phyloP scores from a whole-genome alignment of 2,888 invertebrate genomes.

The Meghimatium bilineatum region DNA sequence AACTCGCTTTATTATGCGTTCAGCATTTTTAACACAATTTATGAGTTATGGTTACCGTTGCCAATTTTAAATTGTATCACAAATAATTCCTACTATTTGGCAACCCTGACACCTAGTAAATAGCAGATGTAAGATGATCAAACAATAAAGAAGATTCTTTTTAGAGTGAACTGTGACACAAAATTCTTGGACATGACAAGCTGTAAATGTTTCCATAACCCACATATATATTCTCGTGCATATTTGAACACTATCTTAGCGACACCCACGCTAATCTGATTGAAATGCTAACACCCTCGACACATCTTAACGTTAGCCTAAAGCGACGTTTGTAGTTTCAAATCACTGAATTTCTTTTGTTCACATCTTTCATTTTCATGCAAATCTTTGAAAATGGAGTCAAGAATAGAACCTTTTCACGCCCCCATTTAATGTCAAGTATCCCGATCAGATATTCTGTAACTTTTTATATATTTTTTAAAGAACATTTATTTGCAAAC shows the following conservation, averaged over 20 bases:
- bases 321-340: neutral
- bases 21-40: no score
- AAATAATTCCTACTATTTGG: no score
- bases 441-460: neutral
- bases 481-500: no score
- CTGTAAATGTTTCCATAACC: no score
- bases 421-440: neutral
- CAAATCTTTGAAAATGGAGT: neutral
- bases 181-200: no score
- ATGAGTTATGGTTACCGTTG: no score
- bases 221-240: neutral
- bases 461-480: neutral
- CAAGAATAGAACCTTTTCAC: neutral
- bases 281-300: neutral
- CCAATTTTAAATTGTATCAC: no score
- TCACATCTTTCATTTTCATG: neutral
- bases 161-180: no score
- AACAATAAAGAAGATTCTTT: no score
- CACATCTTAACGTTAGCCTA: neutral
- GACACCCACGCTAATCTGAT: conserved; percentile 8
- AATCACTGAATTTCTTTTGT: neutral
- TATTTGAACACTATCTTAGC: conserved; percentile 17
- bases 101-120: no score
- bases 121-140: no score
- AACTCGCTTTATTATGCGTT: no score